phyloP scores from a whole-genome alignment of 2,797 vertebrate genomes.

The Halcyon leucocephala region DNA sequence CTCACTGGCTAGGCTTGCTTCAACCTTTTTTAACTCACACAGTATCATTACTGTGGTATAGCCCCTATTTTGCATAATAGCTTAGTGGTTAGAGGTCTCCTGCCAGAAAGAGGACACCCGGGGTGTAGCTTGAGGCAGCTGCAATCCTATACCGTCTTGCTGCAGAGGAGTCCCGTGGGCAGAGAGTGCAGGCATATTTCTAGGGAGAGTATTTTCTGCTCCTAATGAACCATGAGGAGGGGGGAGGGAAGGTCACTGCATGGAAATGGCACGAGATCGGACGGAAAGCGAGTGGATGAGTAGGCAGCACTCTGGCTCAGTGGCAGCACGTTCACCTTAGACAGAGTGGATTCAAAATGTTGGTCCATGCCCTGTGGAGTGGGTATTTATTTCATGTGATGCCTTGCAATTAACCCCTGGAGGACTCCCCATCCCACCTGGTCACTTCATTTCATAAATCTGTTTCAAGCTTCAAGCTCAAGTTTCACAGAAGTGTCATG shows the following conservation, averaged over 20 bases:
- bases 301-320: accelerated
- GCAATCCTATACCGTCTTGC: accelerated
- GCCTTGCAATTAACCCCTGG: background rate
- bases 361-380: background rate
- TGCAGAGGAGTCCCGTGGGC: background rate
- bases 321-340: background rate
- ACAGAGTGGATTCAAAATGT: background rate
- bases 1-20: background rate
- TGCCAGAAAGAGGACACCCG: background rate
- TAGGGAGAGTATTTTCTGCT: background rate
- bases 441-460: background rate
- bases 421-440: background rate
- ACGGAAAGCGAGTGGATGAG: accelerated
- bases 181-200: background rate
- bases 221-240: background rate
- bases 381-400: background rate
- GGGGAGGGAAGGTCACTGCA: background rate
- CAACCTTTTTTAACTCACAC: background rate
- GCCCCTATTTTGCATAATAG: background rate
- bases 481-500: background rate
- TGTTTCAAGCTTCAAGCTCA: background rate
- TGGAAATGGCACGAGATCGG: accelerated
- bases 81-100: background rate
- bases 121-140: background rate
- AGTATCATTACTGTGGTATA: background rate